Evolutionary conservation across 1,140 invertebrate genomes (phyloP).

Genomic region (Dendroctonus valens): DNA sequence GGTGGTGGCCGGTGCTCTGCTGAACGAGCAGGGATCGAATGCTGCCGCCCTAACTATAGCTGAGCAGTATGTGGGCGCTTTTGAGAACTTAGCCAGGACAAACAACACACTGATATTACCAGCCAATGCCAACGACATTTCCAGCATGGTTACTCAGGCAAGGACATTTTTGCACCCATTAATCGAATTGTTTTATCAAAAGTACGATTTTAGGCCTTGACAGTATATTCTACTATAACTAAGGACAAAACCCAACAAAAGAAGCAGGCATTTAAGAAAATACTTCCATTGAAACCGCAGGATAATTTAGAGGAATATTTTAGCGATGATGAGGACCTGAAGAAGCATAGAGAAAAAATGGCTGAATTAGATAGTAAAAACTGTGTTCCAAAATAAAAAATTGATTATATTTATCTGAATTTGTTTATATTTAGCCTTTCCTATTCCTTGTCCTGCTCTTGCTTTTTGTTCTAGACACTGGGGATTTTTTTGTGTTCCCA

Average conservation of each 20-base stretch:
- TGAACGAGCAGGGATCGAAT: constrained; percentile 69
- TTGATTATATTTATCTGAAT: too few species aligned
- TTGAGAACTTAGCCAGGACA: constrained; percentile 87
- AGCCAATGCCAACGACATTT: constrained; percentile 83
- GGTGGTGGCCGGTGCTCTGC: constrained; percentile 65
- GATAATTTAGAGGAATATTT: constrained; percentile 56
- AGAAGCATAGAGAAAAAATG: constrained; percentile 37
- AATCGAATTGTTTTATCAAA: constrained; percentile 5
- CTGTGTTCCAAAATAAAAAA: constrained; percentile 13
- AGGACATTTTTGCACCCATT: constrained; percentile 9
- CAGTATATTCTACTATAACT: constrained; percentile 67
- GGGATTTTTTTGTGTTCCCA: too few species aligned
- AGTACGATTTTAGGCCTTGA: constrained; percentile 59
- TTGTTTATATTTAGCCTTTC: too few species aligned
- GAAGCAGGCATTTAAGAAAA: constrained; percentile 29
- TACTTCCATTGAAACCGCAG: constrained; percentile 30
- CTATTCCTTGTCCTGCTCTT: too few species aligned
- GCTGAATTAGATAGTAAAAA: constrained; percentile 15
- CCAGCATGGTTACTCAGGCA: constrained; percentile 82
- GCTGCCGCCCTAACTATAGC: constrained; percentile 91
- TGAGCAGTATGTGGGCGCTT: constrained; percentile 93
- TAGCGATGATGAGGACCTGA: constrained; percentile 57
- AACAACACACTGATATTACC: constrained; percentile 95
- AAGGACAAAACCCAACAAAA: constrained; percentile 35
- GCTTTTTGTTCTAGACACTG: too few species aligned